A percentile compares a stretch with the other conserved stretches of the same genome.
These are phyloP conservation scores for Oxystoma pomonae DNA, from an alignment of 2,888 invertebrate genomes.

Conservation along the genomic window DNA sequence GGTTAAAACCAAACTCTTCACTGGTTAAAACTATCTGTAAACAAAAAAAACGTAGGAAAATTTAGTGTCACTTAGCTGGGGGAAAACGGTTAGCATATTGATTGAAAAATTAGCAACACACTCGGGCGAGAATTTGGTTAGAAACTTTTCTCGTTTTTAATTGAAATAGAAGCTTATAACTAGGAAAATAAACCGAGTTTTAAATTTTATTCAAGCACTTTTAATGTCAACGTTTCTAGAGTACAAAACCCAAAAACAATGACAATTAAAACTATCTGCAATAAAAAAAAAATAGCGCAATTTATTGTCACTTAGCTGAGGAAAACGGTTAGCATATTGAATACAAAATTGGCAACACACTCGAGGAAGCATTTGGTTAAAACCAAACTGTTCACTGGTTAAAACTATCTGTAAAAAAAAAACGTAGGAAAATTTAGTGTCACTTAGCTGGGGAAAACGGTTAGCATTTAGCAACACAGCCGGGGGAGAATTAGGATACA, in stretches of 20 bases:
- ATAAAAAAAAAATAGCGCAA: too few species aligned
- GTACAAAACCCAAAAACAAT: too few species aligned
- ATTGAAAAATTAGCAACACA: not conserved
- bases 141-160: too few species aligned
- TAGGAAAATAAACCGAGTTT: too few species aligned
- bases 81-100: not conserved
- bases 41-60: constrained; percentile 1
- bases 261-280: too few species aligned
- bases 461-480: not conserved
- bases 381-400: constrained; percentile 31
- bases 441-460: not conserved
- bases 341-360: too few species aligned
- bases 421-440: not conserved
- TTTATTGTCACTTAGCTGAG: too few species aligned
- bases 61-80: not conserved
- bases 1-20: constrained; percentile 23
- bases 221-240: too few species aligned
- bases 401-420: constrained; percentile 37
- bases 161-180: too few species aligned
- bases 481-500: not conserved
- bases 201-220: too few species aligned
- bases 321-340: too few species aligned
- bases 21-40: constrained; percentile 40
- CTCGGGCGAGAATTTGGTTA: not conserved
- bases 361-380: not conserved